phyloP scores from a whole-genome alignment of 2,113 vertebrate species.

The Apistogramma diplotaenia region DNA sequence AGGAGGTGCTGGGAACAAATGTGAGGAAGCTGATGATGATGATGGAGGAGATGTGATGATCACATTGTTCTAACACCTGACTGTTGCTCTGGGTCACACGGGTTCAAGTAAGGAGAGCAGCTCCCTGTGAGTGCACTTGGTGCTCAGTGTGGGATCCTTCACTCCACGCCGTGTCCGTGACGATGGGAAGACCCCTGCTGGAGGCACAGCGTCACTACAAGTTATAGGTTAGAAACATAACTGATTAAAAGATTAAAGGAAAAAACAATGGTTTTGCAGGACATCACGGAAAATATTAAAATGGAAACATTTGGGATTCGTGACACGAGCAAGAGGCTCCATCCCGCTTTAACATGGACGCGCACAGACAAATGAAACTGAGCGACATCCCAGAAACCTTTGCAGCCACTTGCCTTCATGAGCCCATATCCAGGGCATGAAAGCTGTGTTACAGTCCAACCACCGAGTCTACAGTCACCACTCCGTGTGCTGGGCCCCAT shows the following conservation, averaged over 20 bases:
- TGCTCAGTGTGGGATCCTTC: slow-evolving; percentile 16
- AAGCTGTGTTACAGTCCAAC: slow-evolving; percentile 49
- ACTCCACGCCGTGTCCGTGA: slow-evolving; percentile 42
- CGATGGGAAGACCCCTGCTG: slow-evolving; percentile 76
- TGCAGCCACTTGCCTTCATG: slow-evolving; percentile 56
- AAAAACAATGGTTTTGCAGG: neutral
- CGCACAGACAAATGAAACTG: slow-evolving; percentile 38
- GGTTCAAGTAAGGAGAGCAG: neutral
- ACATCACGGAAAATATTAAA: neutral
- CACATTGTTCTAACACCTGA: neutral
- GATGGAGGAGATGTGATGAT: neutral
- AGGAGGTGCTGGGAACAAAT: slow-evolving; percentile 26
- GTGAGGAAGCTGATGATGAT: slow-evolving; percentile 14
- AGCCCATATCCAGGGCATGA: slow-evolving; percentile 66
- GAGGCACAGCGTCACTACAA: slow-evolving; percentile 62
- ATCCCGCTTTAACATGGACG: slow-evolving; percentile 17
- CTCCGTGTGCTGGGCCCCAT: slow-evolving; percentile 48
- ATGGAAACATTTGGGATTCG: neutral
- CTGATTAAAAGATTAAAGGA: neutral
- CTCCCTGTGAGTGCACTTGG: neutral
- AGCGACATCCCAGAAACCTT: slow-evolving; percentile 44
- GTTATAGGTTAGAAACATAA: neutral
- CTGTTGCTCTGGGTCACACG: slow-evolving; percentile 11
- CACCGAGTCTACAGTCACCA: slow-evolving; percentile 44
- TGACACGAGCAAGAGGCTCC: neutral